phyloP scores from a whole-genome alignment of 2,113 vertebrate genomes.

The Scatophagus argus region DNA sequence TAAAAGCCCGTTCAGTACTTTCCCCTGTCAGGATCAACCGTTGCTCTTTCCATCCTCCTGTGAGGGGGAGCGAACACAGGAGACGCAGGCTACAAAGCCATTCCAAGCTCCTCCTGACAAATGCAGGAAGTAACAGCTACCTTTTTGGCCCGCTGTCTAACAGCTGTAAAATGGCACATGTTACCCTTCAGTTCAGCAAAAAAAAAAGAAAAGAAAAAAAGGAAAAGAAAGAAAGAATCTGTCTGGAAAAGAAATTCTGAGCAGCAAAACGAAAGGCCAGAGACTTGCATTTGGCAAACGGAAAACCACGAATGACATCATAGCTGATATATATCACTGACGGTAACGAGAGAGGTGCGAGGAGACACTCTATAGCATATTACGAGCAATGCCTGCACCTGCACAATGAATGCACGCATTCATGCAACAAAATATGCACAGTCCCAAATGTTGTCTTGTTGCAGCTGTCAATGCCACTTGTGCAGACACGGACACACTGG shows the following conservation, averaged over 20 bases:
- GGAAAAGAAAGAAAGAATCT: too few species aligned
- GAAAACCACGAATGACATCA: slow-evolving; percentile 9
- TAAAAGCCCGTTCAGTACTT: neutral
- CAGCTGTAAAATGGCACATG: slow-evolving; percentile 60
- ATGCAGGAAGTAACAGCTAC: slow-evolving; percentile 67
- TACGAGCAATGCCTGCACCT: slow-evolving; percentile 59
- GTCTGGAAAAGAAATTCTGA: slow-evolving; percentile 30
- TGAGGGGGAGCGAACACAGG: slow-evolving; percentile 8
- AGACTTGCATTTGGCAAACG: slow-evolving; percentile 5
- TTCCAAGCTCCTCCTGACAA: slow-evolving; percentile 58
- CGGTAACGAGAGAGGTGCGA: slow-evolving; percentile 26
- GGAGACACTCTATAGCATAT: slow-evolving; percentile 31
- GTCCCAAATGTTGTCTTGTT: slow-evolving; percentile 66
- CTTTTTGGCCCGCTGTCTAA: slow-evolving; percentile 59
- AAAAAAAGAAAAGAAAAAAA: slow-evolving; percentile 12
- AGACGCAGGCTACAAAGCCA: slow-evolving; percentile 34
- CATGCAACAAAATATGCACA: slow-evolving; percentile 64
- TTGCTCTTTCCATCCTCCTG: slow-evolving; percentile 20
- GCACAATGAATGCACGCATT: slow-evolving; percentile 71
- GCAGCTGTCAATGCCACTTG: slow-evolving; percentile 78
- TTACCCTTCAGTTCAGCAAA: slow-evolving; percentile 12
- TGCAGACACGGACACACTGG: slow-evolving; percentile 53
- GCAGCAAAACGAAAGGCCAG: slow-evolving; percentile 8
- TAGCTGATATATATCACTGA: neutral
- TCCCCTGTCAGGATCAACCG: neutral